Evolutionary conservation across 2,888 invertebrate genomes (phyloP).

Genomic region (Ceratothoa steindachneri): DNA sequence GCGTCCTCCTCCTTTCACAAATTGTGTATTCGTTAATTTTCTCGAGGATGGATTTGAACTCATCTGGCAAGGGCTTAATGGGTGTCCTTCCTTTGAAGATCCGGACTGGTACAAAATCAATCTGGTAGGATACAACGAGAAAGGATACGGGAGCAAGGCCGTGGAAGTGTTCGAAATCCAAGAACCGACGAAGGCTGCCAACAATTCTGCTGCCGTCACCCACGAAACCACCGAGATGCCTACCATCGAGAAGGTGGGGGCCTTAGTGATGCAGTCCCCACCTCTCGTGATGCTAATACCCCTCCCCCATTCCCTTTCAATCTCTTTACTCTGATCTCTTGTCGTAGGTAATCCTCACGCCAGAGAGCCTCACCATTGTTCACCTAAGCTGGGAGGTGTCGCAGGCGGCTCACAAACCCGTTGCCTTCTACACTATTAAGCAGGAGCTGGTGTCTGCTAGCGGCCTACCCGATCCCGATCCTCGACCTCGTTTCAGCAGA

Average conservation of each 20-base stretch:
- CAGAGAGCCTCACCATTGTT: conserved; percentile 57
- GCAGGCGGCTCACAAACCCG: conserved; percentile 49
- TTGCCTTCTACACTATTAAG: conserved; percentile 58
- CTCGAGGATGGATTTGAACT: no score
- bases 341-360: conserved; percentile 57
- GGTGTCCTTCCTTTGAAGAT: conserved; percentile 15
- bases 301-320: not conserved
- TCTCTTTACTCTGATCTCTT: conserved; percentile 41
- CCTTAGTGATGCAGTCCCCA: not conserved
- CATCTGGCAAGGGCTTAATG: no score
- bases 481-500: conserved; percentile 18
- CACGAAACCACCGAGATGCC: conserved; percentile 9
- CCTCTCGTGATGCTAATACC: not conserved
- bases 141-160: conserved; percentile 51
- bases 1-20: no score
- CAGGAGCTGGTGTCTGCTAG: conserved; percentile 46
- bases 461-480: not conserved
- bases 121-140: conserved; percentile 50
- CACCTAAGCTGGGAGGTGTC: conserved; percentile 58
- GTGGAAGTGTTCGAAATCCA: conserved; percentile 50
- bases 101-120: conserved; percentile 52
- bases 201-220: conserved; percentile 9
- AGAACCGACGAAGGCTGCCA: conserved; percentile 13
- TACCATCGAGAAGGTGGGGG: conserved; percentile 26
- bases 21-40: no score